Evolutionary conservation across 1,140 invertebrate species (phyloP).

Genomic region (Ditylenchus dipsaci): DNA sequence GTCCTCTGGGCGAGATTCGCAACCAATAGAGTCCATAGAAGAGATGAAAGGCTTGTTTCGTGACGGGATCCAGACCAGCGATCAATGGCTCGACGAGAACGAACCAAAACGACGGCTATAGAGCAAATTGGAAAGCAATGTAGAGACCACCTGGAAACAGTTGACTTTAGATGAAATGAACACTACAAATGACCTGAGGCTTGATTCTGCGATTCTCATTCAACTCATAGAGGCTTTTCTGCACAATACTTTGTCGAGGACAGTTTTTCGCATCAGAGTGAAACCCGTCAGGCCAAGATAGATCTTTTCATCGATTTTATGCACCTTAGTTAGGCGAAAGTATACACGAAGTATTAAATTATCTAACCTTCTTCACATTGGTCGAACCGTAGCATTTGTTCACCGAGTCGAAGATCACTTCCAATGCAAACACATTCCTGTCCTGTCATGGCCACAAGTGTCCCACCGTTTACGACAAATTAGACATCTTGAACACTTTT

Average conservation of each 20-base stretch:
- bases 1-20: slow-evolving; percentile 68
- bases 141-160: slow-evolving; percentile 64
- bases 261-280: slow-evolving; percentile 90
- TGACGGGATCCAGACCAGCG: slow-evolving; percentile 82
- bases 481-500: too few species aligned
- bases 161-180: not conserved
- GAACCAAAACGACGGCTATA: slow-evolving; percentile 96
- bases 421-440: too few species aligned
- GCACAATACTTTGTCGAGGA: slow-evolving; percentile 66
- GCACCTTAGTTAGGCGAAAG: slow-evolving; percentile 35
- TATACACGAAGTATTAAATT: not conserved
- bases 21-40: slow-evolving; percentile 86
- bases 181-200: slow-evolving; percentile 70
- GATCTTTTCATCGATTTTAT: slow-evolving; percentile 63
- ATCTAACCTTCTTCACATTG: not conserved
- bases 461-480: too few species aligned
- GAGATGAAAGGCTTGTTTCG: slow-evolving; percentile 82
- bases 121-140: slow-evolving; percentile 86
- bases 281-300: slow-evolving; percentile 87
- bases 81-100: slow-evolving; percentile 95
- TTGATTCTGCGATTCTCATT: slow-evolving; percentile 80
- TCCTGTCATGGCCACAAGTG: too few species aligned
- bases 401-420: too few species aligned
- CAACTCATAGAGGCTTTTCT: slow-evolving; percentile 85
- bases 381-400: too few species aligned